Evolutionary conservation across 2,797 vertebrate species (phyloP).

Genomic region (Borostomias antarcticus): DNA sequence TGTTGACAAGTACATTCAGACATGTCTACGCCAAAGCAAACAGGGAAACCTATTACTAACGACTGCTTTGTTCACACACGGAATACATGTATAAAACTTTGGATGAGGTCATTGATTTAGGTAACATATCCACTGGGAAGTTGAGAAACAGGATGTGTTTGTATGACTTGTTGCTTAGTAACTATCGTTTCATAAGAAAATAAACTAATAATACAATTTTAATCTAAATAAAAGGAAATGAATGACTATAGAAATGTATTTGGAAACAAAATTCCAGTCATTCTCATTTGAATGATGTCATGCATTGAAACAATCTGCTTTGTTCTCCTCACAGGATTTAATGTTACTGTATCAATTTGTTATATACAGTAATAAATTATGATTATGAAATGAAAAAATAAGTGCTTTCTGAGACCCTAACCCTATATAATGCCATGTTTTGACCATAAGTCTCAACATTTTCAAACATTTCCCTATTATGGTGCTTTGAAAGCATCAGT

Average conservation of each 20-base stretch:
- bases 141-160: background rate
- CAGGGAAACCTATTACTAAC: too few relatives aligned
- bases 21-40: background rate
- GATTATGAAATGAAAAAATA: background rate
- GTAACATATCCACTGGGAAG: background rate
- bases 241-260: background rate
- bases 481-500: background rate
- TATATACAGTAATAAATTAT: background rate
- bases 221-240: background rate
- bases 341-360: background rate
- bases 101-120: background rate
- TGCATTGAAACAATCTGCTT: background rate
- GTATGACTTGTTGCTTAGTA: conserved; percentile 2
- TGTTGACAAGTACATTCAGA: background rate
- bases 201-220: background rate
- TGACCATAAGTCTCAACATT: background rate
- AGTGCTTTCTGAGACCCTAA: background rate
- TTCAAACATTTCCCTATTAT: background rate
- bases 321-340: background rate
- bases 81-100: background rate
- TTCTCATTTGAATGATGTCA: background rate
- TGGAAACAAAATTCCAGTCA: background rate
- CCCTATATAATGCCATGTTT: background rate
- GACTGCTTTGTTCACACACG: background rate
- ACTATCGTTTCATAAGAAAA: conserved; percentile 1